These are phyloP conservation scores for Silvanus unidentatus DNA, from an alignment of 2,888 invertebrate genomes.

Conservation along the genomic window DNA sequence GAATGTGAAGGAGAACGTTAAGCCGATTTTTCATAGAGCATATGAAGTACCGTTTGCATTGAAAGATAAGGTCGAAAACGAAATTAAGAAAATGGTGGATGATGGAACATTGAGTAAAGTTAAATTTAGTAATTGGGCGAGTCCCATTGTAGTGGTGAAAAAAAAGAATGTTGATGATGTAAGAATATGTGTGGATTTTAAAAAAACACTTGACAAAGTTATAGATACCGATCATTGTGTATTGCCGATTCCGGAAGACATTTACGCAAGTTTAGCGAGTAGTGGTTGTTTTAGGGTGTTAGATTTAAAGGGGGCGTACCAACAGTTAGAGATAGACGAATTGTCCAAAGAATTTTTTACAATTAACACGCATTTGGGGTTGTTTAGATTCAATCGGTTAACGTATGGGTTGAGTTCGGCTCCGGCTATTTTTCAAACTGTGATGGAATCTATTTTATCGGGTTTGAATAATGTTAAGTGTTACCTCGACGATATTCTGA, in stretches of 20 bases:
- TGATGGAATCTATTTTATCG: slow-evolving; percentile 19
- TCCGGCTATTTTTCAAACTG: slow-evolving; percentile 24
- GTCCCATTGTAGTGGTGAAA: no score
- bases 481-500: slow-evolving; percentile 26
- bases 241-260: slow-evolving; percentile 30
- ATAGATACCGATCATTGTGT: slow-evolving; percentile 28
- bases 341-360: slow-evolving; percentile 23
- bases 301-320: slow-evolving; percentile 29
- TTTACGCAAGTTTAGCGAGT: slow-evolving; percentile 26
- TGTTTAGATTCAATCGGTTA: slow-evolving; percentile 25
- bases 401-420: slow-evolving; percentile 28
- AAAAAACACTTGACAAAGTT: slow-evolving; percentile 27
- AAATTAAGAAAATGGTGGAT: no score
- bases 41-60: no score
- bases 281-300: slow-evolving; percentile 25
- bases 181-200: no score
- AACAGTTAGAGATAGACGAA: slow-evolving; percentile 24
- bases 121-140: no score
- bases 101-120: no score
- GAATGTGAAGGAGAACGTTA: no score
- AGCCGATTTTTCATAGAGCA: no score
- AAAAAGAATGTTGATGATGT: no score
- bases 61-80: no score
- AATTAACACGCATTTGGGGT: slow-evolving; percentile 29
- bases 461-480: slow-evolving; percentile 13